Conservation (phyloP, 1,140 invertebrate genomes). For the Cotesia glomerata region DNA sequence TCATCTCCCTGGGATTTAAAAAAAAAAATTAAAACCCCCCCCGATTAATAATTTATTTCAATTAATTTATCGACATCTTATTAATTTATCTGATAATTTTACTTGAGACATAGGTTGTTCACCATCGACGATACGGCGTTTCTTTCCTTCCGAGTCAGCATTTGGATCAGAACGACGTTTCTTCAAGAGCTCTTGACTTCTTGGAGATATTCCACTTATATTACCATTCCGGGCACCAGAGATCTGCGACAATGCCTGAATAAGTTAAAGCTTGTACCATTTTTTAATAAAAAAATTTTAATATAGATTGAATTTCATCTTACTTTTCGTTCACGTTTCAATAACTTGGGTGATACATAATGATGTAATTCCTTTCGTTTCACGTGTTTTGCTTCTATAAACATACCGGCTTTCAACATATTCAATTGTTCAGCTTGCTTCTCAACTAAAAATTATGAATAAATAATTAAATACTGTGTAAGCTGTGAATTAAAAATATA, state of each 20-base stretch:
- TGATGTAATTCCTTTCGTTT: slow-evolving; percentile 76
- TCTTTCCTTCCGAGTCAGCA: slow-evolving; percentile 44
- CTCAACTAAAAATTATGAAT: slow-evolving; percentile 66
- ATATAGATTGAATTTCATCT: background rate
- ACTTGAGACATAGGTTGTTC: slow-evolving; percentile 47
- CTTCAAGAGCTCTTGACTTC: slow-evolving; percentile 34
- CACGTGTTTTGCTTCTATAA: slow-evolving; percentile 81
- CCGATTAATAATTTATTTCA: too few relatives aligned
- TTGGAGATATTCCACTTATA: slow-evolving; percentile 46
- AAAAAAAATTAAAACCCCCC: too few relatives aligned
- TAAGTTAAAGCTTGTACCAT: background rate
- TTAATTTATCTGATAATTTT: background rate
- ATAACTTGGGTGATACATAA: slow-evolving; percentile 74
- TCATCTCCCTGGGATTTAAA: slow-evolving; percentile 44
- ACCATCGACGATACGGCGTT: slow-evolving; percentile 44
- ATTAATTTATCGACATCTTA: too few relatives aligned
- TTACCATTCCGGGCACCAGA: slow-evolving; percentile 49
- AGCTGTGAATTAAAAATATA: slow-evolving; percentile 40
- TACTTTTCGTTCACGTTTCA: slow-evolving; percentile 73
- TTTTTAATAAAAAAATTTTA: background rate
- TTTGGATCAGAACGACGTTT: slow-evolving; percentile 51
- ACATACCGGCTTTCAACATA: slow-evolving; percentile 88
- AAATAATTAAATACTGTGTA: background rate
- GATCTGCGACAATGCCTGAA: slow-evolving; percentile 35
- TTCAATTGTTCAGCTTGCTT: slow-evolving; percentile 73